Conservation (phyloP, 1,140 invertebrate genomes). For the Aphelinus atriplicis region DNA sequence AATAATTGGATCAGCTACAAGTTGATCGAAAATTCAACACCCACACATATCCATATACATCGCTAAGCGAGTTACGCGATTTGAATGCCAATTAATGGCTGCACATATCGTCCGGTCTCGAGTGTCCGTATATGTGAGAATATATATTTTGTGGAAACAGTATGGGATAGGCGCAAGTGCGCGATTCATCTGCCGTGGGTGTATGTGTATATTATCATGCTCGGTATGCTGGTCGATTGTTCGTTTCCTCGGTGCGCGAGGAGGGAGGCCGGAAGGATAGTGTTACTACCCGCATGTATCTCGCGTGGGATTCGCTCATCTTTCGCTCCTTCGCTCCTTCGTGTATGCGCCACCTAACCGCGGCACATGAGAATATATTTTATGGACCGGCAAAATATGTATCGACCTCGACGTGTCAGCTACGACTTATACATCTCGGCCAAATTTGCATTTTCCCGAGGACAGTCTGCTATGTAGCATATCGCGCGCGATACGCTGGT, state of each 20-base stretch:
- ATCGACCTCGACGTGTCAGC: too few species aligned
- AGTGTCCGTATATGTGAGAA: background rate
- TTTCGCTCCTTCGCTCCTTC: conserved; percentile 22
- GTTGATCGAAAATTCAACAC: too few species aligned
- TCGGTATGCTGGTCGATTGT: conserved; percentile 58
- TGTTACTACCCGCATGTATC: conserved; percentile 47
- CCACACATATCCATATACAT: too few species aligned
- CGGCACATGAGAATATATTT: too few species aligned
- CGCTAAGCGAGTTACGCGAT: too few species aligned
- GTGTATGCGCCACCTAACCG: too few species aligned
- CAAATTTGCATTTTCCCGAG: conserved; percentile 13
- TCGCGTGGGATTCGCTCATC: conserved; percentile 24
- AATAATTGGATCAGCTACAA: too few species aligned
- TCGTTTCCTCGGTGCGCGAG: conserved; percentile 32
- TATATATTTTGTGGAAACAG: background rate
- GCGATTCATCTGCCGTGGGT: conserved; percentile 1
- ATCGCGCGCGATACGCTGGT: too few species aligned
- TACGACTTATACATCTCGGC: too few species aligned
- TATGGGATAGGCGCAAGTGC: conserved; percentile 16
- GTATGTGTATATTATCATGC: background rate
- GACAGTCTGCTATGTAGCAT: background rate
- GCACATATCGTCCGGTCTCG: too few species aligned
- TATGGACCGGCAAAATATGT: too few species aligned
- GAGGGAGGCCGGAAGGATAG: conserved; percentile 40
- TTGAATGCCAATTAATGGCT: too few species aligned